Conservation (phyloP, 2,888 invertebrate species). For the Drosophila picticornis region DNA sequence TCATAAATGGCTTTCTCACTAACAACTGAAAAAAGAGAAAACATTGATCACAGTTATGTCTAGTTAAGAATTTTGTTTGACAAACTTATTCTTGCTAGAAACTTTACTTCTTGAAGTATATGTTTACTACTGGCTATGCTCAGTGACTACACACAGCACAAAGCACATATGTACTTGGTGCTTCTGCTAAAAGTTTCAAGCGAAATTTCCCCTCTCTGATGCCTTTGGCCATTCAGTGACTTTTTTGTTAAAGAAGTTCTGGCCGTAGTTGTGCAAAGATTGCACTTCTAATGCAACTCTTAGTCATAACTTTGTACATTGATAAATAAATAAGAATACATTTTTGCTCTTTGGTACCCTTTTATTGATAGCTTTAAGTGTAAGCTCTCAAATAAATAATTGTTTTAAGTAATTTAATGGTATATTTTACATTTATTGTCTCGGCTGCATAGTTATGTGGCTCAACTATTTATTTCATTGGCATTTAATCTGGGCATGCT, state of each 20-base stretch:
- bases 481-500: background rate
- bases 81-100: conserved; percentile 17
- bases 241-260: conserved; percentile 27
- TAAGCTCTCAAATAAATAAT: background rate
- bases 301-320: conserved; percentile 38
- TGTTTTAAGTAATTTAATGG: background rate
- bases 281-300: conserved; percentile 34
- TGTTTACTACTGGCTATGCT: conserved; percentile 19
- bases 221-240: conserved; percentile 29
- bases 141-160: conserved; percentile 9
- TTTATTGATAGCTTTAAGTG: background rate
- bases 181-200: conserved; percentile 41
- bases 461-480: background rate
- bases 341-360: conserved; percentile 1
- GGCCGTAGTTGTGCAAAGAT: conserved; percentile 17
- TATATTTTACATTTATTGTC: background rate
- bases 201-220: conserved; percentile 40
- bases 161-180: conserved; percentile 28
- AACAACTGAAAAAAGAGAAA: conserved; percentile 3
- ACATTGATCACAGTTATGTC: conserved; percentile 26
- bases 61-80: conserved; percentile 31
- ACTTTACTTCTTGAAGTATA: conserved; percentile 20
- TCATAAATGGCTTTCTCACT: background rate
- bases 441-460: background rate
- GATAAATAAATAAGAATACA: conserved; percentile 16